A percentile compares a stretch with the other conserved stretches of the same genome.
These are phyloP conservation scores for Vesta saturnalis DNA, from an alignment of 2,888 invertebrate genomes.

Conservation along the genomic window DNA sequence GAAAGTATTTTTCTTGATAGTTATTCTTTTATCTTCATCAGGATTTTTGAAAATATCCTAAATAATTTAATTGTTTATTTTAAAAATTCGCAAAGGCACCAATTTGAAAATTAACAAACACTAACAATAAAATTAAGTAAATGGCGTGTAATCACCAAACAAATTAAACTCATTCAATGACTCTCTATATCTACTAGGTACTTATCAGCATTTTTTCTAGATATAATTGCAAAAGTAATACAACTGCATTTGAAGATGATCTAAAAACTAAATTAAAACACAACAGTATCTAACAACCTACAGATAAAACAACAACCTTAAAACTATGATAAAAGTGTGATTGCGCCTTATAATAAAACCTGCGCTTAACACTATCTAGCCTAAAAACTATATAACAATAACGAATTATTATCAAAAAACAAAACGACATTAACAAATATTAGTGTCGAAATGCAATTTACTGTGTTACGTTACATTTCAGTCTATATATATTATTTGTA, in stretches of 20 bases:
- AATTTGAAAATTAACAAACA: constrained; percentile 52
- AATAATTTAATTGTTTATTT: constrained; percentile 42
- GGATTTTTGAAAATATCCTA: too few relatives aligned
- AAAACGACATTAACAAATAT: constrained; percentile 20
- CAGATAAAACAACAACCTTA: neutral
- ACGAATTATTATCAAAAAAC: constrained; percentile 21
- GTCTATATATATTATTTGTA: constrained; percentile 3
- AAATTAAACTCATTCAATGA: constrained; percentile 23
- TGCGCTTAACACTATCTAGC: constrained; percentile 37
- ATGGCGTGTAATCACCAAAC: constrained; percentile 33
- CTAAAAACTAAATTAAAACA: constrained; percentile 25
- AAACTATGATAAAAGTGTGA: constrained; percentile 23
- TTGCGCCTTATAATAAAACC: constrained; percentile 41
- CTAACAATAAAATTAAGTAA: constrained; percentile 44
- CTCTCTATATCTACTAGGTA: neutral
- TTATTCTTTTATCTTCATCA: too few relatives aligned
- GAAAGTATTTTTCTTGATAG: too few relatives aligned
- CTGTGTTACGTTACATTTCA: too few relatives aligned
- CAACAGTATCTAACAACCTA: constrained; percentile 12
- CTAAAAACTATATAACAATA: constrained; percentile 46
- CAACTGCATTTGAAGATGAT: constrained; percentile 9
- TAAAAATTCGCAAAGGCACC: constrained; percentile 54
- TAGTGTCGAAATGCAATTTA: constrained; percentile 15
- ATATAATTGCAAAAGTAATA: constrained; percentile 11
- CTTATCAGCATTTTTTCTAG: constrained; percentile 13